Conservation (phyloP, 2,888 invertebrate genomes). For the Drosophila kuntzei region DNA sequence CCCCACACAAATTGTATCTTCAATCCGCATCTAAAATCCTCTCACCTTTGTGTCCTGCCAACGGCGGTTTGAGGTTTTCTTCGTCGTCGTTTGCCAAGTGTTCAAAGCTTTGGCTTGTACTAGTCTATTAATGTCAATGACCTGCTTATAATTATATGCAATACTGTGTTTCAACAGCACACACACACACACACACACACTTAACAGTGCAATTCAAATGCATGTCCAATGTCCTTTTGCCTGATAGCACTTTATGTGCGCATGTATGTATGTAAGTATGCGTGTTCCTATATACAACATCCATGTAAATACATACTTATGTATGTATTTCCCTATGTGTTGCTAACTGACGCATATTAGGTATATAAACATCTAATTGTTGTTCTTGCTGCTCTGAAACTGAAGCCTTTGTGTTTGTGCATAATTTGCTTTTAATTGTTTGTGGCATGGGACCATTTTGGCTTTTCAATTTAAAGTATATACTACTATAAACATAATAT, state of each 20-base stretch:
- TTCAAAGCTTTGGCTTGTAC: conserved; percentile 34
- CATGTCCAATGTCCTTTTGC: conserved; percentile 58
- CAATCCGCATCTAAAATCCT: conserved; percentile 13
- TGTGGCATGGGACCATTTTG: conserved; percentile 51
- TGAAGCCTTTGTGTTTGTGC: conserved; percentile 43
- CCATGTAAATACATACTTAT: conserved; percentile 9
- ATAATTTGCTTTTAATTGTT: conserved; percentile 58
- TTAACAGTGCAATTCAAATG: conserved; percentile 57
- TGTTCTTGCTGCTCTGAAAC: conserved; percentile 19
- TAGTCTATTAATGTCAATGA: conserved; percentile 69
- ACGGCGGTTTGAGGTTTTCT: conserved; percentile 32
- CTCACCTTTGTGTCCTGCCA: conserved; percentile 29
- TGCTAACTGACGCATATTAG: conserved; percentile 49
- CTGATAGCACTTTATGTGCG: conserved; percentile 49
- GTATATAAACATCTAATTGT: conserved; percentile 42
- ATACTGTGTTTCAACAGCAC: conserved; percentile 49
- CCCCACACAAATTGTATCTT: conserved; percentile 13
- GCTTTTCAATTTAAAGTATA: conserved; percentile 47
- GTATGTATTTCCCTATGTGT: conserved; percentile 28
- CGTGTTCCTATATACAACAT: conserved; percentile 8
- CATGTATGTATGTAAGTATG: conserved; percentile 37
- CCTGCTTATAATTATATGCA: conserved; percentile 80
- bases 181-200: conserved; percentile 14
- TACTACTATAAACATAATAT: not conserved
- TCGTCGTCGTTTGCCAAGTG: conserved; percentile 19